These are phyloP conservation scores for Cetoscarus ocellatus DNA, from an alignment of 2,797 vertebrate species.

Conservation along the genomic window DNA sequence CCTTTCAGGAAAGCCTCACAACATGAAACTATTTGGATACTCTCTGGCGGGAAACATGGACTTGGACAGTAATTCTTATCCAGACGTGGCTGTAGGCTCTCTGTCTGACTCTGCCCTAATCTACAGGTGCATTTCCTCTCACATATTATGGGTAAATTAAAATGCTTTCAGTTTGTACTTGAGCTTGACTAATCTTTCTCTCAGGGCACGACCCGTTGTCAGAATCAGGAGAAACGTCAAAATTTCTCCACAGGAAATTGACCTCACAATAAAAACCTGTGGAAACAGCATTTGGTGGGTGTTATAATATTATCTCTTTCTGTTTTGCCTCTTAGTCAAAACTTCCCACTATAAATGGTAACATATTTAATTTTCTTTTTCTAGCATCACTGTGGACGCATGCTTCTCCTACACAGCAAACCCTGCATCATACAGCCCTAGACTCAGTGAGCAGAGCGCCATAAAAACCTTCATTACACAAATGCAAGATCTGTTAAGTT, in stretches of 20 bases:
- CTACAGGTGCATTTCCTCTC: slow-evolving; percentile 86
- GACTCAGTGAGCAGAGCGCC: slow-evolving; percentile 87
- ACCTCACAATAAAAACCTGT: slow-evolving; percentile 88
- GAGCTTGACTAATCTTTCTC: slow-evolving; percentile 37
- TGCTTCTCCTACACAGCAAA: slow-evolving; percentile 93
- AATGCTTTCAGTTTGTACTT: slow-evolving; percentile 16
- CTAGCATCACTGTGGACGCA: slow-evolving; percentile 89
- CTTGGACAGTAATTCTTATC: slow-evolving; percentile 95
- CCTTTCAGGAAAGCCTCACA: slow-evolving; percentile 87
- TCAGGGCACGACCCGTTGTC: slow-evolving; percentile 91
- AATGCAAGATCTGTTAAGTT: neutral
- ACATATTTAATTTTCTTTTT: slow-evolving; percentile 46
- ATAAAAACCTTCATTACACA: neutral
- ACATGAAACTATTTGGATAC: slow-evolving; percentile 91
- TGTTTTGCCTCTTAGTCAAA: slow-evolving; percentile 14
- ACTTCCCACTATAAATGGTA: neutral
- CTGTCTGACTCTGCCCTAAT: slow-evolving; percentile 92
- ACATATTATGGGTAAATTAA: neutral
- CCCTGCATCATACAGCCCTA: slow-evolving; percentile 85
- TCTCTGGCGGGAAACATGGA: slow-evolving; percentile 98
- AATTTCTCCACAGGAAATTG: slow-evolving; percentile 90
- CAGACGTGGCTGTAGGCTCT: slow-evolving; percentile 95
- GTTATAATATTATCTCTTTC: slow-evolving; percentile 24
- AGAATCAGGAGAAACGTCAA: slow-evolving; percentile 88
- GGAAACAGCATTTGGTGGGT: slow-evolving; percentile 82